Evolutionary conservation across 2,888 invertebrate genomes (phyloP), one percentile per base, ranked within the genome.

Genomic region (Dinocampus coccinellae): DNA sequence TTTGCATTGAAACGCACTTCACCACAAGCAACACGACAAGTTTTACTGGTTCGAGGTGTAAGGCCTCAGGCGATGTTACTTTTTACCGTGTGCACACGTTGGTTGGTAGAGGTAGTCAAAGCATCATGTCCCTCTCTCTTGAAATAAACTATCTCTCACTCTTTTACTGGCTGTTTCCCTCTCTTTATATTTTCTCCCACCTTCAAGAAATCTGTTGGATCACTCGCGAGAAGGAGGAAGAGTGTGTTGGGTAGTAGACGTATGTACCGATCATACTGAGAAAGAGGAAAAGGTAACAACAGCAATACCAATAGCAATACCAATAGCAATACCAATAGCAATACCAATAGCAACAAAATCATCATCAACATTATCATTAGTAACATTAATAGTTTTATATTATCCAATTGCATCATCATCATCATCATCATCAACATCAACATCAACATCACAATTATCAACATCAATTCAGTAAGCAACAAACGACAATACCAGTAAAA

Each of bases 1-100:
- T 16, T 58, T 58, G 16, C 16, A 16, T 58, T 47, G 47, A 36
- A n/a, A 22, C 36, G 29, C 57, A 58, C 55, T 82, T 82, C 78
- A 78, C 78, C 80, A 78, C 78, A 77, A 78, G 77, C 55, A 75
- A 78, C 79, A 82, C 84, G 84, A 84, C 85, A 83, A 84, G 85
- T 85, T 84, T 83, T 84, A 85, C 85, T 85, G 85, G 85, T 85
- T 83, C 83, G 84, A 85, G 84, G 84, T 85, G 84, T 84, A 84
- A 85, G 79, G 84, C 85, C 85, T 83, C 76, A 76, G 83, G 84
- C 83, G 78, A 81, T 83, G 77, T 81, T 78, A 77, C 79, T 81
- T 83, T 76, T 76, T 82, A 69, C 69, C 26, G 42, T 29, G 42
- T 60, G 67, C 67, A 63, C 58, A 63, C 58, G 80, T 78, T 82